These are phyloP conservation scores for Trypoxylus dichotomus DNA, from an alignment of 1,140 invertebrate species.

Conservation along the genomic window DNA sequence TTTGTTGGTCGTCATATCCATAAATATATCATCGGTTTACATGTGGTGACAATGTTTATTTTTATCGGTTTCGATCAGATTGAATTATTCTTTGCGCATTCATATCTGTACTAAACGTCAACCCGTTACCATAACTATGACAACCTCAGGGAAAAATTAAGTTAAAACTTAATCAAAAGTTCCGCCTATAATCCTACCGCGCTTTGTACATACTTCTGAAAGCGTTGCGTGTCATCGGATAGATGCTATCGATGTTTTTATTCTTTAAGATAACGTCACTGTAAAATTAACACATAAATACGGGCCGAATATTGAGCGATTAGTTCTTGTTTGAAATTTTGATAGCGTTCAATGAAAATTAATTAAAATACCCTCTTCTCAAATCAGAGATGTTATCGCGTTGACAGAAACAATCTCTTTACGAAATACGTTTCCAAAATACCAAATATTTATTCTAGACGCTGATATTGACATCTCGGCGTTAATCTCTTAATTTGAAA, in stretches of 20 bases:
- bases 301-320: neutral
- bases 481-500: neutral
- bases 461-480: neutral
- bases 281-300: neutral
- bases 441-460: neutral
- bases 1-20: too few relatives aligned
- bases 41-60: neutral
- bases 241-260: neutral
- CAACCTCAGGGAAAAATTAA: neutral
- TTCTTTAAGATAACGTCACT: constrained; percentile 1
- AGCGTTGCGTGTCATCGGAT: neutral
- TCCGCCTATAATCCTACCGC: neutral
- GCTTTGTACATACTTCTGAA: too few relatives aligned
- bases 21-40: neutral
- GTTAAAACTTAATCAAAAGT: neutral
- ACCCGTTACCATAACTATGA: neutral
- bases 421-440: neutral
- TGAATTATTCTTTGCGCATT: neutral
- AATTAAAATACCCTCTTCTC: neutral
- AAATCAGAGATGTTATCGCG: neutral
- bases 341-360: neutral
- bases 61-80: neutral
- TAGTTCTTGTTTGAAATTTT: neutral
- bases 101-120: neutral
- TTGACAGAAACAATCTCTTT: neutral